Evolutionary conservation across 2,797 vertebrate species (phyloP), one percentile per base, ranked within the genome.

Genomic region (Sebastes baramenuke): DNA sequence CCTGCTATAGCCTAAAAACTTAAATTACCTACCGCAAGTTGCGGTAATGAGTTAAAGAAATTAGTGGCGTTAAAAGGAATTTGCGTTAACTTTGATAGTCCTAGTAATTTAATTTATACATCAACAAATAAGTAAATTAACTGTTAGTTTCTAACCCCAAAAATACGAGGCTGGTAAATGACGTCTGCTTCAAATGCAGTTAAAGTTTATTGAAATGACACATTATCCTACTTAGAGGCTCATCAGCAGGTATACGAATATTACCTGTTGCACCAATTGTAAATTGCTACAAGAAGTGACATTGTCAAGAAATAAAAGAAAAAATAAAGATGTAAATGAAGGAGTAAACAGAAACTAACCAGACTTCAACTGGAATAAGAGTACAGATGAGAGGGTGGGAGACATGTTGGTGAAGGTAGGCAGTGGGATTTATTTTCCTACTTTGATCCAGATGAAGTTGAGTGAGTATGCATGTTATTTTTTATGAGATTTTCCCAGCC

Each of bases 391-490:
- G 66, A 34, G 67, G 34, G 38, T 34, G 34, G 36, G 32, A 62
- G 56, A 60, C 66, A n/a, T 42, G 46, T 77, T 71, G 36, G 59
- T 70, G 32, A 60, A 65, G 58, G 77, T 32, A n/a, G 42, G 54
- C 72, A 9, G 62, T 38, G 72, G 70, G 79, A 78, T 88, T 87
- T 72, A 55, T 81, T 86, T 75, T 73, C 61, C 60, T 75, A 18
- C 78, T 84, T 85, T 73, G 52, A 25, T 84, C 30, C 61, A 76
- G n/a, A 67, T 65, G 70, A 85, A 77, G 74, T 67, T 81, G 74
- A 87, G 71, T 72, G 54, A 73, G 74, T 67, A 56, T 36, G 36
- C 49, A 65, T 76, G 71, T 65, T 88, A 60, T 81, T 89, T 90
- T 82, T 75, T 67, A 77, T 85, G 65, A 74, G 32, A 69, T 66